phyloP scores from a whole-genome alignment of 2,113 vertebrate genomes.

The Hippocampus guttulatus region DNA sequence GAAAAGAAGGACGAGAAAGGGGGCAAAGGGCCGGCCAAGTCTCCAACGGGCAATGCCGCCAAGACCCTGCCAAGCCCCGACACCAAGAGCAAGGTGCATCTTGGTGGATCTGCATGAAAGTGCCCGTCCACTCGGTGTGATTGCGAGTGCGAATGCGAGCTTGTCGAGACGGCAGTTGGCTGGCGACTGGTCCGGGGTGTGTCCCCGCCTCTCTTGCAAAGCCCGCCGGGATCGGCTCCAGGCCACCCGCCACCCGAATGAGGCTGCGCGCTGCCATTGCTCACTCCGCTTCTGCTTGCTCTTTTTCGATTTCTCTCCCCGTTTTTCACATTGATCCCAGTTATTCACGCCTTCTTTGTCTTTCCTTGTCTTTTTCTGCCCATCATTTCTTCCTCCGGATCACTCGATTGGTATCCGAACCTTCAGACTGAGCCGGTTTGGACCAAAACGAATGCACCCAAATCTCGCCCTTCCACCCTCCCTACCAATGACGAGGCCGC shows the following conservation, averaged over 20 bases:
- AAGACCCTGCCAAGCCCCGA: conserved; percentile 82
- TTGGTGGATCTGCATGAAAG: not conserved
- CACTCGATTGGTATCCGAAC: conserved; percentile 31
- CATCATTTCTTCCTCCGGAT: conserved; percentile 12
- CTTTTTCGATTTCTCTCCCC: not conserved
- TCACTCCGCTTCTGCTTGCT: conserved; percentile 6
- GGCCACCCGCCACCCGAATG: not conserved
- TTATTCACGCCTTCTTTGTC: conserved; percentile 20
- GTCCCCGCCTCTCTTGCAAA: not conserved
- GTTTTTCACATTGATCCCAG: not conserved
- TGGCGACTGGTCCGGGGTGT: too few species aligned
- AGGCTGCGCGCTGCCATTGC: conserved; percentile 53
- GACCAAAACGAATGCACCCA: conserved; percentile 75
- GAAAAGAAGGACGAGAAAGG: conserved; percentile 65
- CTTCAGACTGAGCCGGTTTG: conserved; percentile 73
- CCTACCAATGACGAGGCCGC: conserved; percentile 62
- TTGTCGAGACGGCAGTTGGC: not conserved
- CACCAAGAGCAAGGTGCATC: conserved; percentile 85
- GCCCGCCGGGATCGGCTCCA: not conserved
- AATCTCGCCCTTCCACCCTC: conserved; percentile 74
- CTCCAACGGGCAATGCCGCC: conserved; percentile 69
- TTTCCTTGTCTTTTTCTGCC: conserved; percentile 14
- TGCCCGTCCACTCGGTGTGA: not conserved
- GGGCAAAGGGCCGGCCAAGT: conserved; percentile 58
- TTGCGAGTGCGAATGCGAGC: not conserved